Evolutionary conservation across 2,797 vertebrate genomes (phyloP).

Genomic region (Ambastaia sidthimunki): DNA sequence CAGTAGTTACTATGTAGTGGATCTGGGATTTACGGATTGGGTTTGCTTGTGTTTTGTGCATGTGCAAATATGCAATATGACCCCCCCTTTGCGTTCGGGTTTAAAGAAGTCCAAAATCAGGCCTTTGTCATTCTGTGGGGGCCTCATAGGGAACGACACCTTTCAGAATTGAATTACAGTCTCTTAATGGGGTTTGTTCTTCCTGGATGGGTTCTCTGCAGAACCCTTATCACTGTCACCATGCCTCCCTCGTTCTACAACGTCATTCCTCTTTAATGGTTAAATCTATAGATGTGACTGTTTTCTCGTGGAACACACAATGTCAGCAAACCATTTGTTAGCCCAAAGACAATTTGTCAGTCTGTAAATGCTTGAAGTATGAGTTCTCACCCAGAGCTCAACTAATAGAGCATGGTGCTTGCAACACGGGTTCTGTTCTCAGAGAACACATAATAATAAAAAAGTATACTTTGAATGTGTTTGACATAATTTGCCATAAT

Average conservation of each 20-base stretch:
- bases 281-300: no score
- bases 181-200: conserved; percentile 72
- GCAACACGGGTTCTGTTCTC: no score
- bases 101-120: conserved; percentile 45
- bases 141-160: conserved; percentile 67
- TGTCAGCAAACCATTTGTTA: not conserved
- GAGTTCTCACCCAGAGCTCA: not conserved
- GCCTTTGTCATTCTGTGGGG: conserved; percentile 7
- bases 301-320: not conserved
- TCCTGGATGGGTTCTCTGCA: conserved; percentile 68
- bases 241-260: no score
- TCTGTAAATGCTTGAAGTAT: not conserved
- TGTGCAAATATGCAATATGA: conserved; percentile 67
- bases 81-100: conserved; percentile 31
- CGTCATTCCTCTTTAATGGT: not conserved
- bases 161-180: conserved; percentile 76
- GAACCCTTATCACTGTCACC: conserved; percentile 57
- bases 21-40: conserved; percentile 16
- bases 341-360: not conserved
- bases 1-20: not conserved
- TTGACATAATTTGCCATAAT: no score
- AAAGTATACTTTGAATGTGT: no score
- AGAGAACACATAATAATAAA: no score
- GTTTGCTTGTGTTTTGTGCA: conserved; percentile 48
- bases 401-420: not conserved